Conservation (phyloP, 2,888 invertebrate species). For the Byasa hedistus region DNA sequence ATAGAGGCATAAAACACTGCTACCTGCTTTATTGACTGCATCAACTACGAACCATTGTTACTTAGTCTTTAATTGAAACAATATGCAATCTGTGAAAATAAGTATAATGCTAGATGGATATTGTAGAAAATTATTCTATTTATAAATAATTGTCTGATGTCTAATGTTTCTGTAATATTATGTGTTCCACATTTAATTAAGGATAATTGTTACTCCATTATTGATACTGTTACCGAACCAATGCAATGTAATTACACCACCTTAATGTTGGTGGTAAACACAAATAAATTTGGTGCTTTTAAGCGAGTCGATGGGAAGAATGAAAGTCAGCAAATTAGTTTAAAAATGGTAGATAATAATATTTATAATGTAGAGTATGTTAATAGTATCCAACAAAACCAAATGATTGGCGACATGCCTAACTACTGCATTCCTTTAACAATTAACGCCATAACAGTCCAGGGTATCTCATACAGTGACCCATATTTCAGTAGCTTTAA, state of each 20-base stretch:
- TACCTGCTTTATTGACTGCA: slow-evolving; percentile 83
- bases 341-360: slow-evolving; percentile 80
- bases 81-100: slow-evolving; percentile 86
- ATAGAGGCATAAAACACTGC: slow-evolving; percentile 77
- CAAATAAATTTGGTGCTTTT: slow-evolving; percentile 81
- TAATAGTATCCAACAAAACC: slow-evolving; percentile 81
- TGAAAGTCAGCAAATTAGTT: slow-evolving; percentile 79
- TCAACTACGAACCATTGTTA: slow-evolving; percentile 81
- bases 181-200: slow-evolving; percentile 84
- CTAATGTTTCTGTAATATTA: slow-evolving; percentile 81
- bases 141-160: slow-evolving; percentile 80
- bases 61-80: slow-evolving; percentile 81
- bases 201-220: slow-evolving; percentile 80
- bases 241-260: slow-evolving; percentile 81
- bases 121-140: slow-evolving; percentile 81
- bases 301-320: slow-evolving; percentile 76
- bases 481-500: slow-evolving; percentile 81
- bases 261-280: slow-evolving; percentile 81
- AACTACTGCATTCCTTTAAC: slow-evolving; percentile 80
- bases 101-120: slow-evolving; percentile 79
- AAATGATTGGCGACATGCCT: slow-evolving; percentile 80
- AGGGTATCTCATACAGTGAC: slow-evolving; percentile 82
- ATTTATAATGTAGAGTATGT: slow-evolving; percentile 80
- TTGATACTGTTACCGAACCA: slow-evolving; percentile 81
- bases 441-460: slow-evolving; percentile 82